A percentile compares a stretch with the other conserved stretches of the same genome.
These are phyloP conservation scores for Margarornis squamiger DNA, from an alignment of 2,797 vertebrate genomes.

Conservation along the genomic window DNA sequence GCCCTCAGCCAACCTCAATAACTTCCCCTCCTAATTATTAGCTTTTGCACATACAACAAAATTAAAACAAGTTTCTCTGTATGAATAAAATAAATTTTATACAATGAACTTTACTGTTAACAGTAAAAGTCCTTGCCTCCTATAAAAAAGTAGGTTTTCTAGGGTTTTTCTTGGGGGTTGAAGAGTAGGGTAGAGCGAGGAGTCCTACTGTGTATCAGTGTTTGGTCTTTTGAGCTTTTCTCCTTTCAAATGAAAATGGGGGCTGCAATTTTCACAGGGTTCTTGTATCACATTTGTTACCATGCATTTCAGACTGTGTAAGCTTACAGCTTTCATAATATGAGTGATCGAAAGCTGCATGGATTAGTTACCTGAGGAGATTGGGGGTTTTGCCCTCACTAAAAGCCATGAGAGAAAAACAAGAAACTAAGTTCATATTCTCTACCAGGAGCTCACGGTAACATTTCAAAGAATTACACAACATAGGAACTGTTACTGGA, in stretches of 20 bases:
- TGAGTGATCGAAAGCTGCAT: background rate
- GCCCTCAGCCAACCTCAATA: background rate
- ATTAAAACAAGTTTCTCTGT: background rate
- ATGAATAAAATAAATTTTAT: background rate
- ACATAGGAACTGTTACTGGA: background rate
- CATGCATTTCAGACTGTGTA: background rate
- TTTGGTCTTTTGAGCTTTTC: background rate
- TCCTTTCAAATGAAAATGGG: background rate
- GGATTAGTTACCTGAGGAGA: background rate
- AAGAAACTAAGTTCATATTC: background rate
- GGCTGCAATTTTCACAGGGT: background rate
- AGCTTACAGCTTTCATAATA: background rate
- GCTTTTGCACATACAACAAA: background rate
- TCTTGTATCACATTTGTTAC: background rate
- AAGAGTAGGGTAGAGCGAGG: background rate
- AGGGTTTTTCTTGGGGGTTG: background rate
- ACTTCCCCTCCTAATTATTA: background rate
- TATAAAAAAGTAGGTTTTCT: background rate
- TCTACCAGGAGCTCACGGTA: background rate
- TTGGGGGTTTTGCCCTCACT: rapidly evolving
- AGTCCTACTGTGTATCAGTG: background rate
- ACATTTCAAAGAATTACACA: background rate
- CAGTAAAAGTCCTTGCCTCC: background rate
- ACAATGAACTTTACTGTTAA: background rate
- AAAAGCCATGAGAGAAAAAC: background rate